Evolutionary conservation across 1,140 invertebrate species (phyloP).

Genomic region (Oreohelix idahoensis): DNA sequence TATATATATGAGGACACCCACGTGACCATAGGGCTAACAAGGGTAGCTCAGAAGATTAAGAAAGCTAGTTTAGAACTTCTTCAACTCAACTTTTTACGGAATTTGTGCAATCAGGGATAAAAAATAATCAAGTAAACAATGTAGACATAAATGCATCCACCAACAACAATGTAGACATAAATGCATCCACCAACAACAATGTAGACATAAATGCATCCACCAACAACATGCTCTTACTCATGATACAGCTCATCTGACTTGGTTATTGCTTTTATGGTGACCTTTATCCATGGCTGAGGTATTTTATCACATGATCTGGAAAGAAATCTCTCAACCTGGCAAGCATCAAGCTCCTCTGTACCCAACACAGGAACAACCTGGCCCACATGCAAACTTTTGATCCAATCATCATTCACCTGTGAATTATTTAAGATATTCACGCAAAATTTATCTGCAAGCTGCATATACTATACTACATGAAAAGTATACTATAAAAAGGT

Average conservation of each 20-base stretch:
- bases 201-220: too few relatives aligned
- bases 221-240: slow-evolving; percentile 8
- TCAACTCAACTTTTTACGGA: too few relatives aligned
- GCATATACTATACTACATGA: too few relatives aligned
- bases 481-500: too few relatives aligned
- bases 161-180: not conserved
- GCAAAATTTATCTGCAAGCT: too few relatives aligned
- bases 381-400: slow-evolving; percentile 43
- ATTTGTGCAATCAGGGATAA: too few relatives aligned
- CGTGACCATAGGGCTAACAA: too few relatives aligned
- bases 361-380: slow-evolving; percentile 22
- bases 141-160: not conserved
- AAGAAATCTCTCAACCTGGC: slow-evolving; percentile 43
- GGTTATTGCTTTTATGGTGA: slow-evolving; percentile 53
- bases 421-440: too few relatives aligned
- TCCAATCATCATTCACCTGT: slow-evolving; percentile 52
- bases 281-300: slow-evolving; percentile 54
- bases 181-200: not conserved
- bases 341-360: slow-evolving; percentile 20
- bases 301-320: slow-evolving; percentile 46
- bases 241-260: slow-evolving; percentile 39
- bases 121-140: not conserved
- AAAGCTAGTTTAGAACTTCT: too few relatives aligned
- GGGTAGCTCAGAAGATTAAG: too few relatives aligned
- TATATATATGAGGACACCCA: too few relatives aligned